Evolutionary conservation across 1,140 invertebrate species (phyloP).

Genomic region (Rhysida immarginata): DNA sequence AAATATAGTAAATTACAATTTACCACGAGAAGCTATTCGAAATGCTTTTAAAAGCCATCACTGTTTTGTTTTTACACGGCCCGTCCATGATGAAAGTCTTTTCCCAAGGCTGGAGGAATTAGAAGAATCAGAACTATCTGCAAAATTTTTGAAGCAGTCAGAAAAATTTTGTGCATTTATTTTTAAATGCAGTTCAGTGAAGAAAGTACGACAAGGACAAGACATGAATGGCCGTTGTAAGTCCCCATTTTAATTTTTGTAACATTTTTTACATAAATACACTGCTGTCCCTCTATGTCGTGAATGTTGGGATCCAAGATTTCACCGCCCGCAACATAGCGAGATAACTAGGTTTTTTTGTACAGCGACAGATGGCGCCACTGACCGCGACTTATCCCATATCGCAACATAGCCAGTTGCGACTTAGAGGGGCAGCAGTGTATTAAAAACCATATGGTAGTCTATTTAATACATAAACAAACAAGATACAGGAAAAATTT

Average conservation of each 20-base stretch:
- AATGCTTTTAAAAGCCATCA: constrained; percentile 3
- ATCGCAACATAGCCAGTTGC: too few species aligned
- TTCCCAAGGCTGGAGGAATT: neutral
- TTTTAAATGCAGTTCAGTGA: neutral
- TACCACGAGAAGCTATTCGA: neutral
- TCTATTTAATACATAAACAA: neutral
- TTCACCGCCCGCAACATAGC: too few species aligned
- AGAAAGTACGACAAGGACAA: neutral
- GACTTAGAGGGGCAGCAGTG: neutral
- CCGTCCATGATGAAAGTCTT: neutral
- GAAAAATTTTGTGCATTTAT: neutral
- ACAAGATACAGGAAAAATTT: neutral
- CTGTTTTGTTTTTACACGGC: neutral
- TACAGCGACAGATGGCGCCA: too few species aligned
- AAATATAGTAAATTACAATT: neutral
- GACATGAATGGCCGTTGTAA: neutral
- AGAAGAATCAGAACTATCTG: neutral
- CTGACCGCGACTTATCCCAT: too few species aligned
- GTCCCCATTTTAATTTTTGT: neutral
- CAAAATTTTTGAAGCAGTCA: neutral
- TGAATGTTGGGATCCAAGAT: too few species aligned
- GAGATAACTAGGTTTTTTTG: too few species aligned
- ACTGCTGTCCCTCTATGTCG: neutral
- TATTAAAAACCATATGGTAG: neutral
- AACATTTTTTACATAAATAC: neutral